A percentile compares a stretch with the other conserved stretches of the same genome.
Evolutionary conservation across 2,113 vertebrate species (phyloP).

Genomic region (Zosterops japonicus): DNA sequence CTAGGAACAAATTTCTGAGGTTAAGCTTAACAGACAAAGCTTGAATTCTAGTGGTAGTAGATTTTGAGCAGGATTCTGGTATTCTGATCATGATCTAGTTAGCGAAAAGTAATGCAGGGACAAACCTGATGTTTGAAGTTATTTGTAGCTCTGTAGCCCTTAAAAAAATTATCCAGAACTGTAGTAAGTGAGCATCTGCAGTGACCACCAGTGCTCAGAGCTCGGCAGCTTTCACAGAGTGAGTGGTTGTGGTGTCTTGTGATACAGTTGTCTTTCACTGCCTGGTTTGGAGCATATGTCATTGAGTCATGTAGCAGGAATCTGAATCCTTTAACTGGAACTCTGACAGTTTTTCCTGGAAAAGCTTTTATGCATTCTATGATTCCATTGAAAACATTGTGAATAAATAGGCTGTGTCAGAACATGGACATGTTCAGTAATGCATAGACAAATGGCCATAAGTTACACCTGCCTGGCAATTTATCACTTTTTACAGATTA

Average conservation of each 20-base stretch:
- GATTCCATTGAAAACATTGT: background rate
- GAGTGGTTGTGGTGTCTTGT: fast-evolving
- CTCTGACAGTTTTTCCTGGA: background rate
- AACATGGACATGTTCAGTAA: background rate
- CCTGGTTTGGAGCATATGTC: background rate
- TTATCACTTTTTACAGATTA: background rate
- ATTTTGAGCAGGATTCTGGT: background rate
- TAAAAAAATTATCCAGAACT: background rate
- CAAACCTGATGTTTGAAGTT: background rate
- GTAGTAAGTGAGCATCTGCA: background rate
- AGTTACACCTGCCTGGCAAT: background rate
- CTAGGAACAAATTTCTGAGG: background rate
- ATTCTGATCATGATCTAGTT: background rate
- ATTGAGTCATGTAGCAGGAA: background rate
- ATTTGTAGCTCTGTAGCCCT: background rate
- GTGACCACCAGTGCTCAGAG: background rate
- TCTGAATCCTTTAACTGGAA: background rate
- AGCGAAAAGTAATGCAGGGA: background rate
- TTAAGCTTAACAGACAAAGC: background rate
- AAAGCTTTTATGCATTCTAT: background rate
- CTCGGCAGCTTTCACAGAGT: background rate
- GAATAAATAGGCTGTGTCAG: background rate
- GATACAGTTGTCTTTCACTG: background rate
- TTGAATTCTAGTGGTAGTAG: background rate
- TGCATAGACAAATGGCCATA: fast-evolving